Conservation (phyloP, 1,140 invertebrate species). For the Drosophila micromelanica region DNA sequence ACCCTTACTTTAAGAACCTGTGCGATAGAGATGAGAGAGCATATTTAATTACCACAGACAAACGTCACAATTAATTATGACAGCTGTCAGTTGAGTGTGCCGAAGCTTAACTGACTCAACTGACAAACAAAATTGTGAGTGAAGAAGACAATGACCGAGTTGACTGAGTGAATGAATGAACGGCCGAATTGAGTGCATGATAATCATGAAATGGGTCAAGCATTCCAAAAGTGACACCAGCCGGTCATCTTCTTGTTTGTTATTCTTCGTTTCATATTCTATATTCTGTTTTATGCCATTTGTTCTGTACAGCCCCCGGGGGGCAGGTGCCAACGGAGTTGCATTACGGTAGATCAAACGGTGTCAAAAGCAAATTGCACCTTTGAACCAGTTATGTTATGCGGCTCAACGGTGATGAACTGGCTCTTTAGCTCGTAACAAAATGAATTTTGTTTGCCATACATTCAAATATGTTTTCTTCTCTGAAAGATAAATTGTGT, state of each 20-base stretch:
- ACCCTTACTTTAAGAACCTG: conserved; percentile 58
- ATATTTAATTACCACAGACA: conserved; percentile 74
- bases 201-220: conserved; percentile 75
- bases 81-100: conserved; percentile 77
- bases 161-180: conserved; percentile 34
- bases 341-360: conserved; percentile 46
- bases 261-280: conserved; percentile 4
- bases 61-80: conserved; percentile 80
- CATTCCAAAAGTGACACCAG: conserved; percentile 77
- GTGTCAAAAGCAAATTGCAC: conserved; percentile 21
- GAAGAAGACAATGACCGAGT: conserved; percentile 51
- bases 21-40: conserved; percentile 46
- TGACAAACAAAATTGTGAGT: conserved; percentile 31
- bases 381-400: not conserved
- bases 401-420: conserved; percentile 5
- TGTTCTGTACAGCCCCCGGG: conserved; percentile 13
- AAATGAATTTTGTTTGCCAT: not conserved
- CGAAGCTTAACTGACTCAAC: conserved; percentile 43
- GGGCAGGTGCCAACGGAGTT: conserved; percentile 19
- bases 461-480: not conserved
- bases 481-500: not conserved
- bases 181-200: conserved; percentile 20
- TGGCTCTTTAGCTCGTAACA: not conserved
- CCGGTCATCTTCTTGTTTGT: conserved; percentile 28
- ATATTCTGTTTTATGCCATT: conserved; percentile 11